Evolutionary conservation across 1,140 invertebrate species (phyloP), one percentile per base, ranked within the genome.

Genomic region (Panulirus ornatus): DNA sequence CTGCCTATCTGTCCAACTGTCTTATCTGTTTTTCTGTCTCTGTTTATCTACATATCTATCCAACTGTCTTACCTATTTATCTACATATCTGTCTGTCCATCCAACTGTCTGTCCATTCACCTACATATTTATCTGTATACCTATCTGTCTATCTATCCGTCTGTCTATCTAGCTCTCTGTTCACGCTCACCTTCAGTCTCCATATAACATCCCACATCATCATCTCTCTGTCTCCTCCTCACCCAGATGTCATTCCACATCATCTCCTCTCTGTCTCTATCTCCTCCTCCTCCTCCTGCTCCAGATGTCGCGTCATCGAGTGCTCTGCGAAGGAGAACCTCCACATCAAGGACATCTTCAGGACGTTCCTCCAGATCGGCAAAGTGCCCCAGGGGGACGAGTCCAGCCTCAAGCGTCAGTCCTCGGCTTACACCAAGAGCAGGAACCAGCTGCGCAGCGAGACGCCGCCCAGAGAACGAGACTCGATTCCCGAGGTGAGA

Each of bases 321-420:
- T 97, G 97, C 92, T 97, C 97, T 1, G 97, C 97, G 3, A 97
- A 97, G 93, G 96, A 97, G 91, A 96, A 97, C 93, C 95, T 95
- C 92, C 97, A 97, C 93, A 95, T 97, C 84, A 96, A 96, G 93
- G 97, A 97, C 90, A 95, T 97, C 70, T 94, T 94, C 85, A 84
- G 92, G n/a, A 92, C 93, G 19, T 94, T 94, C 84, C 88, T 94
- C 44, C 87, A 89, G 79, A 89, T 89, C 79, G 87, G 87, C 16
- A 89, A 89, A 36, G 87, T 89, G 2, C 87, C 87, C 66, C 87
- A 83, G 42, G 66, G 79, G 1, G 87, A 89, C 6, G 87, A 89
- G 42, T 44, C 78, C 36, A 83, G 79, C 63, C 87, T 89, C 79
- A 89, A 89, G 87, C 79, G 87, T 27, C 87, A 89, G 78, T 73